Percentiles rank a stretch among this genome's conserved stretches.
These are phyloP conservation scores for Chromis chromis DNA, from an alignment of 2,797 vertebrate genomes.

Conservation along the genomic window DNA sequence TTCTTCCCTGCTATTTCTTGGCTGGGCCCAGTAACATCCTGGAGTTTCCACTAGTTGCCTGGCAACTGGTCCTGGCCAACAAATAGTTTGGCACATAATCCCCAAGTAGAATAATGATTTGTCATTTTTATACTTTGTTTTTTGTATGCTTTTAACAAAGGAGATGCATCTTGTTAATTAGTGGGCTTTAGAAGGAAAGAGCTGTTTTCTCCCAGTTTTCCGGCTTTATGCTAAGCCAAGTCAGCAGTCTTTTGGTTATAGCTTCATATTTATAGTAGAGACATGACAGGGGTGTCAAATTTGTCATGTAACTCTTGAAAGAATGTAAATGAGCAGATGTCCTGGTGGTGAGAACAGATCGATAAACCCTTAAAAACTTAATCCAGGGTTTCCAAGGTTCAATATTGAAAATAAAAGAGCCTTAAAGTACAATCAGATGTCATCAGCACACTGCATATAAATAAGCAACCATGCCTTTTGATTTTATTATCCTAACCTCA, in stretches of 20 bases:
- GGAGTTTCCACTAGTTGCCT: conserved; percentile 18
- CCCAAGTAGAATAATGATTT: conserved; percentile 1
- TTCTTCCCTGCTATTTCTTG: conserved; percentile 9
- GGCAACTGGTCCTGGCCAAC: conserved; percentile 25
- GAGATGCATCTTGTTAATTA: not conserved
- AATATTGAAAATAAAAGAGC: not conserved
- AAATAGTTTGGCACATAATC: conserved; percentile 14
- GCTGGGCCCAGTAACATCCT: not conserved
- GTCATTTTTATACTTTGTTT: conserved; percentile 4
- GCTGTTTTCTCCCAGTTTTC: not conserved
- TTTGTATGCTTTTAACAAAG: conserved; percentile 20
- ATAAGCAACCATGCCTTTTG: not conserved
- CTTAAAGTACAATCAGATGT: not conserved
- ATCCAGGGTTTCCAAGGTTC: too few species aligned
- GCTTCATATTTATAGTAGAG: not conserved
- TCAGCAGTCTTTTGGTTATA: not conserved
- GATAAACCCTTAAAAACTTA: not conserved
- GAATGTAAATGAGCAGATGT: too few species aligned
- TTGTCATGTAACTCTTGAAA: not conserved
- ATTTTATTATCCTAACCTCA: not conserved
- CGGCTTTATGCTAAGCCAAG: not conserved
- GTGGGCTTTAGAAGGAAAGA: not conserved
- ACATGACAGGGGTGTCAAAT: not conserved
- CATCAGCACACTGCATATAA: conserved; percentile 12
- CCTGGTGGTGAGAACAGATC: too few species aligned